Conservation (phyloP, 2,888 invertebrate species). For the Eulithis prunata region DNA sequence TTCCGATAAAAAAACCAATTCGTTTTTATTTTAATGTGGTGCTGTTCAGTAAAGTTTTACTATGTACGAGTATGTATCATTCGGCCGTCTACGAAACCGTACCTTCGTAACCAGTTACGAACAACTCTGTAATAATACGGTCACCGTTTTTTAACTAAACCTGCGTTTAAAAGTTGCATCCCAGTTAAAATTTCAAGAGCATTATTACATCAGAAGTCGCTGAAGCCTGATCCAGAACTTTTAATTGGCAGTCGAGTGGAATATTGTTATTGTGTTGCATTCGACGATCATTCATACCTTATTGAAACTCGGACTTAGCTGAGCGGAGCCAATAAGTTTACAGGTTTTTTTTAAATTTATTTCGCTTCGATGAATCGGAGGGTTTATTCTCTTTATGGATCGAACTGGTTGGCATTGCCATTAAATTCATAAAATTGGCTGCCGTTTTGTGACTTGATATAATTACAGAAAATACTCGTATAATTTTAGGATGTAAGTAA, state of each 20-base stretch:
- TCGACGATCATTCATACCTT: conserved; percentile 60
- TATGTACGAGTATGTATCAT: no score
- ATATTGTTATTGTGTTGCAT: conserved; percentile 66
- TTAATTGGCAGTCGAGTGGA: conserved; percentile 74
- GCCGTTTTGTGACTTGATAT: no score
- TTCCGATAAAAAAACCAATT: no score
- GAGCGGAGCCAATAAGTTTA: conserved; percentile 21
- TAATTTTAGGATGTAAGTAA: no score
- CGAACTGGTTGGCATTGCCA: no score
- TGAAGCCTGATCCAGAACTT: conserved; percentile 69
- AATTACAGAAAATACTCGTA: no score
- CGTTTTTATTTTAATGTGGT: no score
- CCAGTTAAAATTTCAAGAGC: conserved; percentile 69
- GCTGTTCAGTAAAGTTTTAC: no score
- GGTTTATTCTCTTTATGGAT: no score
- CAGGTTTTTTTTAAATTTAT: conserved; percentile 2
- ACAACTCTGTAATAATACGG: background rate
- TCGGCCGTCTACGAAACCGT: no score
- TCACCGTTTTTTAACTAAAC: background rate
- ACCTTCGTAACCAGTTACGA: no score
- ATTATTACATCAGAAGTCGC: conserved; percentile 64
- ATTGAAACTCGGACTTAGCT: conserved; percentile 46
- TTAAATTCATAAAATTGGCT: no score
- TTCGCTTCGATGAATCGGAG: background rate
- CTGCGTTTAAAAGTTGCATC: conserved; percentile 52